Base-by-base conservation (phyloP, 2,888 invertebrate species). In the Molorchus minor region DNA sequence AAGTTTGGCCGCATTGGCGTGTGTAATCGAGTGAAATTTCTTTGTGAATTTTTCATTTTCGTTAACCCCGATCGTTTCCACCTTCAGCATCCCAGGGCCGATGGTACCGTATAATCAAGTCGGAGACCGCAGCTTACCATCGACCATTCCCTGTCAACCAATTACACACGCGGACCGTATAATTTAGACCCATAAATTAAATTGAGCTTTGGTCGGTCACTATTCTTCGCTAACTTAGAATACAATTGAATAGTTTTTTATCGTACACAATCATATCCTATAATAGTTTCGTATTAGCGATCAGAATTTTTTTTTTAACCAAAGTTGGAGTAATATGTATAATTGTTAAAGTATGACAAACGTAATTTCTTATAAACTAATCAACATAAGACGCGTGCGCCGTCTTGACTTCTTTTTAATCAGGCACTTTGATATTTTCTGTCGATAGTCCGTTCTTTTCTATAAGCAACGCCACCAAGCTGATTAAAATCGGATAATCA, bases 111-210 rank as follows among this genome's bases (percentile, higher is more conserved):
- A 63, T 71, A 71, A 71, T 71, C 70, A 70, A 67, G 62, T 53
- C 65, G 56, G 66, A 65, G 68, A 70, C 71, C 71, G 71, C 70
- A 70, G 63, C 65, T 70, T 67, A 66, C 69, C 64, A 67, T 70
- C 68, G 60, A 60, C 62, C 49, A 38, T 49, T 49, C 38, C 49
- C 71, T 67, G 74, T 76, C 77, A 75, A 78, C 76, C 79, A 78
- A 79, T 79, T 79, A 79, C 76, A 75, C 73, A 73, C 69, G 71
- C 75, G 74, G 72, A 77, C 77, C 79, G 70, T 79, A 78, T 79
- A 79, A 79, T 79, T 79, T 79, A 70, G 76, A 72, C 77, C 75
- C 77, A 79, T 79, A 79, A 79, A 79, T 78, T 75, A 79, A 79
- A 78, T 78, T 78, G 78, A 76, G 70, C 68, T 71, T 68, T 61